Evolutionary conservation across 2,797 vertebrate genomes (phyloP), one percentile per base, ranked within the genome.

Genomic region (Leuciscus waleckii): DNA sequence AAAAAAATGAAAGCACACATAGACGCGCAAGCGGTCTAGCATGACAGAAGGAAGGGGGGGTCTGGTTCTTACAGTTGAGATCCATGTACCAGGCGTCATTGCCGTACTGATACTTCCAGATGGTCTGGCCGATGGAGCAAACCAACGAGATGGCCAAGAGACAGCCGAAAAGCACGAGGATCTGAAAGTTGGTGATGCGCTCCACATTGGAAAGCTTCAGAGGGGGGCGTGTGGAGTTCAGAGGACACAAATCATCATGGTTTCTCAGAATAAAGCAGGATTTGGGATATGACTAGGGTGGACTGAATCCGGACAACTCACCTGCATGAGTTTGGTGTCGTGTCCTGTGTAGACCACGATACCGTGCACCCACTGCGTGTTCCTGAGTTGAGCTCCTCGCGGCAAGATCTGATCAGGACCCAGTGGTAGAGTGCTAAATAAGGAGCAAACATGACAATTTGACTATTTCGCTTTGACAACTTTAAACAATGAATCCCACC

Each of bases 271-370:
- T 37, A 14, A 75, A 35, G 67, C 32, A 41, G n/a, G 26, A 58
- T 70, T 61, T 77, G 4, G 26, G 7, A n/a, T 82, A 21, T 1
- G 19, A 61, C 17, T 10, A 2, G 16, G 56, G 41, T 8, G 0
- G n/a, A 19, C 4, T 37, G 43, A 32, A 75, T 67, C 7, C 7
- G 14, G 37, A 63, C 4, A 14, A 16, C 88, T 90, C 91, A 98
- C 98, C 98, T 99, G 98, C 98, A 99, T 99, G 87, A 99, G 97
- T 91, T 99, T 99, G 88, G 98, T 99, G 93, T 99, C 98, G 35
- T 99, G 98, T 79, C 98, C 98, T 0, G 98, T 99, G 91, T 99
- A 99, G 87, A 99, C 98, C 86, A 99, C 98, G 69, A 99, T 97
- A 56, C 98, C 98, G 1, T 98, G 97, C 90, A 99, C 94, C 98